phyloP scores from a whole-genome alignment of 1,140 invertebrate genomes.

The Trissolcus basalis region DNA sequence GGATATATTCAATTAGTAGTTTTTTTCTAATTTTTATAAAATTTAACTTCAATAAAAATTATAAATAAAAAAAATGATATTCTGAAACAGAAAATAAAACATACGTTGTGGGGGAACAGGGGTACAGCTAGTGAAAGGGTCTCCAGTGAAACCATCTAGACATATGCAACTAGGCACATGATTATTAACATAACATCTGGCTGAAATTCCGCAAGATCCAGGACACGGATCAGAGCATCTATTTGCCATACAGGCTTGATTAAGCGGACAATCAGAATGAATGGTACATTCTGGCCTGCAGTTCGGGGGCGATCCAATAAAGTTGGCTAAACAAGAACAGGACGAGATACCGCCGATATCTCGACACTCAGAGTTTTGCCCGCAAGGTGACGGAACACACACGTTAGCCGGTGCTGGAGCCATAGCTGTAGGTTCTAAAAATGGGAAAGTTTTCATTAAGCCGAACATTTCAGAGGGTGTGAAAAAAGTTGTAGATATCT shows the following conservation, averaged over 20 bases:
- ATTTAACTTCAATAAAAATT: no score
- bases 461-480: neutral
- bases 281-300: constrained; percentile 85
- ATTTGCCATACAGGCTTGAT: constrained; percentile 75
- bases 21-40: no score
- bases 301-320: constrained; percentile 82
- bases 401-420: constrained; percentile 46
- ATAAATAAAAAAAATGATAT: no score
- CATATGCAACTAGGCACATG: constrained; percentile 84
- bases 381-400: constrained; percentile 77
- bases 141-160: constrained; percentile 81
- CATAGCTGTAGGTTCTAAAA: constrained; percentile 20
- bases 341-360: constrained; percentile 65
- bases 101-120: constrained; percentile 65
- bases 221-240: constrained; percentile 82
- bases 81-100: constrained; percentile 6
- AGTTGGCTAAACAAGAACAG: constrained; percentile 82
- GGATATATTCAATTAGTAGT: no score
- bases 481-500: constrained; percentile 29
- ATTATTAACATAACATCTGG: constrained; percentile 82
- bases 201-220: constrained; percentile 83
- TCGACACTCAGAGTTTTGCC: constrained; percentile 75
- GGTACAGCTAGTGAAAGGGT: constrained; percentile 83
- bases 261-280: constrained; percentile 79
- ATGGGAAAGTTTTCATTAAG: neutral